These are phyloP conservation scores for Phalacrocorax carbo DNA, from an alignment of 2,113 vertebrate genomes.

Conservation along the genomic window DNA sequence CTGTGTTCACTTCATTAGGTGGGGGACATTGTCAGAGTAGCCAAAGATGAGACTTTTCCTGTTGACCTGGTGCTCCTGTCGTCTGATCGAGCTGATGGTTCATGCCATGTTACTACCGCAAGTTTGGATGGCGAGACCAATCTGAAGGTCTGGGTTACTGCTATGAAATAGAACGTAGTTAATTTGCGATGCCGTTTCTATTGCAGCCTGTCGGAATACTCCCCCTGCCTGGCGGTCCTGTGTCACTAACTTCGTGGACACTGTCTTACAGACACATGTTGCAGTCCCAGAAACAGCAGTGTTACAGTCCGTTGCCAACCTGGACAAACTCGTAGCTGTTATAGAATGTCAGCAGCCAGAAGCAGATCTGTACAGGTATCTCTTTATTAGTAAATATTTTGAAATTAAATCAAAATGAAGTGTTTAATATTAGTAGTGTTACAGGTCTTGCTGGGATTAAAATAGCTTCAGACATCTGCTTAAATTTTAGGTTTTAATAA, in stretches of 20 bases:
- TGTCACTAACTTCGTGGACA: background rate
- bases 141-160: conserved; percentile 82
- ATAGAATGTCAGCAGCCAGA: conserved; percentile 97
- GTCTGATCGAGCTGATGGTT: conserved; percentile 89
- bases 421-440: background rate
- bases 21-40: conserved; percentile 96
- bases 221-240: background rate
- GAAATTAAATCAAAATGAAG: background rate
- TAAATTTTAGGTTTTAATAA: background rate
- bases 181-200: background rate
- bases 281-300: conserved; percentile 92
- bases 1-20: conserved; percentile 75
- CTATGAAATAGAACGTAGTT: background rate
- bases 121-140: conserved; percentile 98
- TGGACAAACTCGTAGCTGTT: conserved; percentile 90
- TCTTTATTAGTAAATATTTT: background rate
- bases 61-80: conserved; percentile 93
- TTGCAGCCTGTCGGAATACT: background rate
- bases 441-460: background rate
- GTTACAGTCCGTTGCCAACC: conserved; percentile 87
- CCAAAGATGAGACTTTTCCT: conserved; percentile 98
- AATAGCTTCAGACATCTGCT: background rate
- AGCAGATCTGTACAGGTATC: conserved; percentile 93
- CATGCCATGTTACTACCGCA: conserved; percentile 94
- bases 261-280: conserved; percentile 82